Conservation (phyloP, 2,113 vertebrate species). For the Sarotherodon lohbergeri region DNA sequence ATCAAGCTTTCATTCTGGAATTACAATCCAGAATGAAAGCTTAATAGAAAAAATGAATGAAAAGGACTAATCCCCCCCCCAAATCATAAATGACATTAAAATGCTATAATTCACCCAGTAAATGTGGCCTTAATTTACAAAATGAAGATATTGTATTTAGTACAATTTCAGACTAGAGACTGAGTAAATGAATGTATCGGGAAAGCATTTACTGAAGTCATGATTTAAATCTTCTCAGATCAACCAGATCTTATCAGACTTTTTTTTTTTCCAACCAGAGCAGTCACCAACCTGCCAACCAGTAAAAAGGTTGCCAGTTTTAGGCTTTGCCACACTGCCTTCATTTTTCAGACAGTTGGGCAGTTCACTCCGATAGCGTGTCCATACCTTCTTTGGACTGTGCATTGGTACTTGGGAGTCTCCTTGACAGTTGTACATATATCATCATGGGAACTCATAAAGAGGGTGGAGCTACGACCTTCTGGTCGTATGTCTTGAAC, state of each 20-base stretch:
- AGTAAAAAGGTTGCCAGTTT: not conserved
- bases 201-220: not conserved
- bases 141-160: not conserved
- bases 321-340: not conserved
- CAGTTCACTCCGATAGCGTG: not conserved
- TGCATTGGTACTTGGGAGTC: not conserved
- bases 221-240: not conserved
- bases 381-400: not conserved
- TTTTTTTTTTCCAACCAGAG: not conserved
- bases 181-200: not conserved
- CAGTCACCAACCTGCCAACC: not conserved
- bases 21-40: not conserved
- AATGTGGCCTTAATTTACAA: not conserved
- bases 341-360: not conserved
- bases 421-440: slow-evolving; percentile 74
- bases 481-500: slow-evolving; percentile 86
- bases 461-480: slow-evolving; percentile 87
- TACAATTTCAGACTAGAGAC: not conserved
- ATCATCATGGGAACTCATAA: slow-evolving; percentile 89
- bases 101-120: not conserved
- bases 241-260: not conserved
- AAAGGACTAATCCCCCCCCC: not conserved
- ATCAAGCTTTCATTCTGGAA: not conserved
- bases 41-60: not conserved
- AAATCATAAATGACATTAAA: not conserved